Conservation (phyloP, 2,797 vertebrate species). For the Sus cebifrons region DNA sequence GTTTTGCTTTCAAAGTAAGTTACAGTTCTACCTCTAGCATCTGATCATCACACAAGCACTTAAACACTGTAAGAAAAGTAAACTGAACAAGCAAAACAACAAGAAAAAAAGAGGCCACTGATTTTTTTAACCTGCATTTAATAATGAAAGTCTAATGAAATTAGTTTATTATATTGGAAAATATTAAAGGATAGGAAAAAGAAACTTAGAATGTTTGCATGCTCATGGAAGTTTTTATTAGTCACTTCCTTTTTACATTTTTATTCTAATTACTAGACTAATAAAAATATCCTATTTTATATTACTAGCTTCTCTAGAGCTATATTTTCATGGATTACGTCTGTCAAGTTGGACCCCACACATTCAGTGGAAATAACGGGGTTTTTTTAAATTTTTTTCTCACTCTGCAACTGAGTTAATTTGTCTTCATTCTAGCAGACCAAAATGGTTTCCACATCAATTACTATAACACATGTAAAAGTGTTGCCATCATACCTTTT, state of each 20-base stretch:
- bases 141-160: conserved; percentile 44
- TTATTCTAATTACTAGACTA: conserved; percentile 74
- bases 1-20: conserved; percentile 69
- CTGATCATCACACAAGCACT: conserved; percentile 32
- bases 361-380: conserved; percentile 35
- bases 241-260: conserved; percentile 68
- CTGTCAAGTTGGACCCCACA: conserved; percentile 49
- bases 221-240: conserved; percentile 68
- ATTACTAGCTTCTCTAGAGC: conserved; percentile 56
- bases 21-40: conserved; percentile 16
- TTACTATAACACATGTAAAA: conserved; percentile 7
- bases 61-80: conserved; percentile 47
- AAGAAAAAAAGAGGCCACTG: not conserved
- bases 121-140: conserved; percentile 32
- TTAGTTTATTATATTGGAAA: conserved; percentile 58
- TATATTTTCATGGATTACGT: conserved; percentile 50
- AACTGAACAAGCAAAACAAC: conserved; percentile 19
- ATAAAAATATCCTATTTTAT: conserved; percentile 70
- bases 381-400: conserved; percentile 54
- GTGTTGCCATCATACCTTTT: not conserved
- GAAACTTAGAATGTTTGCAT: conserved; percentile 68
- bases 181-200: conserved; percentile 63
- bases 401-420: not conserved
- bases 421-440: conserved; percentile 43
- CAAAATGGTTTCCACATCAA: not conserved